Evolutionary conservation across 1,140 invertebrate species (phyloP), one percentile per base, ranked within the genome.

Genomic region (Penaeus vannamei): DNA sequence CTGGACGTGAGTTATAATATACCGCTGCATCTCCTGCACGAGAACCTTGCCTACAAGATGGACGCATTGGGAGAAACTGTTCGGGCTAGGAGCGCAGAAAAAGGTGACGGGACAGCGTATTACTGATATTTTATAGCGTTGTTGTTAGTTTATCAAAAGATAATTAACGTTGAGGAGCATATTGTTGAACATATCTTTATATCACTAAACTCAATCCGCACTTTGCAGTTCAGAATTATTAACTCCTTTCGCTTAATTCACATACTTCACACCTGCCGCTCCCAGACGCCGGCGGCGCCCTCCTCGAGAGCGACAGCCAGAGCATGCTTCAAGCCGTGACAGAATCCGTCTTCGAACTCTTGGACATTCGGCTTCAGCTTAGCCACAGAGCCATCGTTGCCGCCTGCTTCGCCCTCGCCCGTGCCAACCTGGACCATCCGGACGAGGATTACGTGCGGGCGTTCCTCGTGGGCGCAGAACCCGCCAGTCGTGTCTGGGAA

Each of bases 11-110:
- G 82, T 22, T 89, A 89, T 61, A 26, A 29, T 17, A 10, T 89
- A 32, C 72, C 87, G n/a, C 69, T 89, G 59, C 84, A 20, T 60
- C 83, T 89, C 17, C 53, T 89, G 26, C 76, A 84, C 69, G 87
- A 89, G 23, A 84, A 64, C 61, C 82, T 89, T 23, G 69, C 87
- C n/a, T 46, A 77, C 59, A 84, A 72, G 32, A 26, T 88, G 53
- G 22, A 59, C 23, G 36, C 53, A 17, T 29, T 32, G 5, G 62
- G 62, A 1, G 29, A 29, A 20, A 20, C 32, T 42, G 46, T 62
- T 26, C 36, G 62, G 20, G 46, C 42, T 23, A 59, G 36, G 46
- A 59, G 62, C 53, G 17, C 2, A 14, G 53, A 53, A 12, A 53
- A 53, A 53, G 53, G 53, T 53, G 17, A 17, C 53, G 12, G 12